Conservation (phyloP, 1,140 invertebrate genomes). For the Zaprionus camerounensis region DNA sequence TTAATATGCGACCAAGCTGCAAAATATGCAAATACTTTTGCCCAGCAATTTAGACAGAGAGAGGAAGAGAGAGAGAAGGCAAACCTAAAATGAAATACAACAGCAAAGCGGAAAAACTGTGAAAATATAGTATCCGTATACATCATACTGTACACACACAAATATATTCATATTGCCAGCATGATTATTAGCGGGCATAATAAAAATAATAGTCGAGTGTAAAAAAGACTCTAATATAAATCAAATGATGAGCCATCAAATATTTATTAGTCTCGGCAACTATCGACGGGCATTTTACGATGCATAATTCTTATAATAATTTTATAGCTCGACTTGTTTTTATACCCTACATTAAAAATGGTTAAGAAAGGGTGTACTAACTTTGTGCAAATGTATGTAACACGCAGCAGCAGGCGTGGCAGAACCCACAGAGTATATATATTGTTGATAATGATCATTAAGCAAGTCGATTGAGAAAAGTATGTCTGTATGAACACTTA, state of each 20-base stretch:
- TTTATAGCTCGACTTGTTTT: constrained; percentile 1
- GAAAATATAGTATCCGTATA: too few relatives aligned
- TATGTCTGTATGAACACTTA: too few relatives aligned
- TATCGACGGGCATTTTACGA: background rate
- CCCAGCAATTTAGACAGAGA: constrained; percentile 4
- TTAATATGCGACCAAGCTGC: constrained; percentile 5
- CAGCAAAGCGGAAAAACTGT: background rate
- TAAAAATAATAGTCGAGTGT: constrained; percentile 1
- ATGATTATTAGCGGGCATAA: constrained; percentile 2
- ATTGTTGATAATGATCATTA: too few relatives aligned
- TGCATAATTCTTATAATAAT: constrained; percentile 1
- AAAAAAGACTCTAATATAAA: background rate
- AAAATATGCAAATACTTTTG: constrained; percentile 21
- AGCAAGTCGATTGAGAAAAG: too few relatives aligned
- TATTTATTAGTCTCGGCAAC: background rate
- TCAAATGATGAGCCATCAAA: constrained; percentile 1
- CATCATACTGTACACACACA: background rate
- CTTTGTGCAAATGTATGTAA: too few relatives aligned
- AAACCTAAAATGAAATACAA: background rate
- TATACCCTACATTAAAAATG: too few relatives aligned
- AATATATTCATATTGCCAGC: background rate
- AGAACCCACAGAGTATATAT: too few relatives aligned
- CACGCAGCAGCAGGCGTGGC: too few relatives aligned
- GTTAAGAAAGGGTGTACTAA: too few relatives aligned
- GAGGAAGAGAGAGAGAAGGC: background rate